Conservation (phyloP, 2,113 vertebrate genomes). For the Bubo bubo region DNA sequence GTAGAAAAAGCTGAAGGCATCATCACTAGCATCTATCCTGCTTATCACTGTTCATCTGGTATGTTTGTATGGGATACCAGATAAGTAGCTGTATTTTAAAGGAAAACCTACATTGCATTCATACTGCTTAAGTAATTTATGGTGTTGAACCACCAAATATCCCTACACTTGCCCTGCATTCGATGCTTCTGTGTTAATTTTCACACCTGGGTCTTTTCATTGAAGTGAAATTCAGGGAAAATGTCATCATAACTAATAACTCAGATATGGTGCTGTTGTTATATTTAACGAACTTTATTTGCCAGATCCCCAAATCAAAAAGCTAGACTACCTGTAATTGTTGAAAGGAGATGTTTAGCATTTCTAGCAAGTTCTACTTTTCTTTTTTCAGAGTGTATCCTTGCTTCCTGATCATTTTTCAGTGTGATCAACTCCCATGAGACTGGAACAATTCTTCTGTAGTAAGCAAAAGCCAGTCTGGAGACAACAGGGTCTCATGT, state of each 20-base stretch:
- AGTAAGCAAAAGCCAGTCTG: not conserved
- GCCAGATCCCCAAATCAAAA: not conserved
- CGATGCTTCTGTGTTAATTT: not conserved
- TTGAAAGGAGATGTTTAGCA: not conserved
- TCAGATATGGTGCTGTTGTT: not conserved
- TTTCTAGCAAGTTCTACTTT: not conserved
- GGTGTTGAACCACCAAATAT: not conserved
- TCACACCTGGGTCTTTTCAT: not conserved
- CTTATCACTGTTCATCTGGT: not conserved
- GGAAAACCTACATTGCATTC: not conserved
- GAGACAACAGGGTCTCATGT: not conserved
- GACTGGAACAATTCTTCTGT: not conserved
- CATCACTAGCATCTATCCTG: not conserved
- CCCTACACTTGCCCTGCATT: rapidly evolving
- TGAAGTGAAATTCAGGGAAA: not conserved
- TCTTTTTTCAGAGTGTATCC: not conserved
- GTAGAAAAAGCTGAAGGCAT: not conserved
- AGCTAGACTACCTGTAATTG: not conserved
- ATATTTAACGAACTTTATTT: not conserved
- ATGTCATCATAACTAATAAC: not conserved
- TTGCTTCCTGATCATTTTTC: not conserved
- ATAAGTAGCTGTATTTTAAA: not conserved
- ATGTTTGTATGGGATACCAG: not conserved
- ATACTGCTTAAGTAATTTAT: not conserved
- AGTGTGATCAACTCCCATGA: not conserved